Conservation (phyloP, 2,113 vertebrate genomes). For the Dipodomys spectabilis region DNA sequence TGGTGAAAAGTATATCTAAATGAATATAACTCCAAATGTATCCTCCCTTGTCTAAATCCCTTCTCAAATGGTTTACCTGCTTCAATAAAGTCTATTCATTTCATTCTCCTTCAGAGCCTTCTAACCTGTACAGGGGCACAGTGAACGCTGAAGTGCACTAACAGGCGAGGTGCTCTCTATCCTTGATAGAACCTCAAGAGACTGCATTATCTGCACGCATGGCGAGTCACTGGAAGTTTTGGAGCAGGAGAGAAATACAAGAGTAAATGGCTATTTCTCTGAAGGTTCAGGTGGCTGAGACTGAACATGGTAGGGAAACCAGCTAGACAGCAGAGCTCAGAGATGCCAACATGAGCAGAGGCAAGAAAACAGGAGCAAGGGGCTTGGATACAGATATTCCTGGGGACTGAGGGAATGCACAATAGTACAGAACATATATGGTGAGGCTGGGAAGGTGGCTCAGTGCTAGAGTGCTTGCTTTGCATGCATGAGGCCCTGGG, state of each 20-base stretch:
- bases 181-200: not conserved
- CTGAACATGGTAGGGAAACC: not conserved
- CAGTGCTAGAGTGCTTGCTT: too few relatives aligned
- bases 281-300: not conserved
- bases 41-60: not conserved
- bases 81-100: not conserved
- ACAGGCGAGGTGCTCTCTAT: not conserved
- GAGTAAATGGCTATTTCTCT: not conserved
- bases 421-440: not conserved
- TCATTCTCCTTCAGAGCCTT: not conserved
- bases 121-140: not conserved
- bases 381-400: not conserved
- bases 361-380: not conserved
- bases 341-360: not conserved
- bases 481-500: too few relatives aligned
- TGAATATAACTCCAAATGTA: not conserved
- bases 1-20: constrained; percentile 35
- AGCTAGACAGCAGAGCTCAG: not conserved
- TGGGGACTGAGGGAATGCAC: not conserved
- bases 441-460: too few relatives aligned
- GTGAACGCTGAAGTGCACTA: not conserved
- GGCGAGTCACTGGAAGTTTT: not conserved
- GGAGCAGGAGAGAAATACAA: not conserved
- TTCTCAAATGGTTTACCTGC: not conserved
- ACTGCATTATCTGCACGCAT: not conserved